phyloP scores from a whole-genome alignment of 1,140 invertebrate species.

The Calycopis cecrops region DNA sequence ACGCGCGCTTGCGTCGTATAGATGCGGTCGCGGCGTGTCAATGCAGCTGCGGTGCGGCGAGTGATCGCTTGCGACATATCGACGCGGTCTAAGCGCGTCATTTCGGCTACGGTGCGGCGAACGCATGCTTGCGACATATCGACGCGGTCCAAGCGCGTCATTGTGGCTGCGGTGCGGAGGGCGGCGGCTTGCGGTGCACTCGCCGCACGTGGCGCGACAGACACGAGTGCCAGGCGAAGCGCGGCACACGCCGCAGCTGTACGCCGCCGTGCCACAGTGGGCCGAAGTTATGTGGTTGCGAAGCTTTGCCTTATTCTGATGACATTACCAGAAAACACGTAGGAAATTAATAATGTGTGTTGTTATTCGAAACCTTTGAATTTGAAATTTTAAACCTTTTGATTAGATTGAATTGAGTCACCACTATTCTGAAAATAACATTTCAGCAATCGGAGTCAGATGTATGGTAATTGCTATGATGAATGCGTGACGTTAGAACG shows the following conservation, averaged over 20 bases:
- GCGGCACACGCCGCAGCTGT: slow-evolving; percentile 36
- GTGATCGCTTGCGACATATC: too few species aligned
- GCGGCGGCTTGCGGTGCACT: slow-evolving; percentile 24
- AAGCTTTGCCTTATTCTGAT: slow-evolving; percentile 49
- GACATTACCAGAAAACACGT: not conserved
- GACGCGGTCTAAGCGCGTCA: slow-evolving; percentile 26
- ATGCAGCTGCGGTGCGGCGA: too few species aligned
- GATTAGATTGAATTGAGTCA: too few species aligned
- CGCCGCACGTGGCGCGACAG: slow-evolving; percentile 44
- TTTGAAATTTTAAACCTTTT: too few species aligned
- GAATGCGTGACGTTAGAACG: too few species aligned
- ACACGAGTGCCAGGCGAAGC: slow-evolving; percentile 56
- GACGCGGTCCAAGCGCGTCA: not conserved
- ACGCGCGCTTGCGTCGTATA: too few species aligned
- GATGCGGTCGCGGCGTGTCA: too few species aligned
- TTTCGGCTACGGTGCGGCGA: slow-evolving; percentile 21
- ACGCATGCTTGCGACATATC: slow-evolving; percentile 20
- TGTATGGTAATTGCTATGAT: too few species aligned
- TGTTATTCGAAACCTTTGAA: too few species aligned
- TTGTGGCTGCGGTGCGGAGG: not conserved
- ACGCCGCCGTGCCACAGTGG: slow-evolving; percentile 37
- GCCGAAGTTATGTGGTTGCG: slow-evolving; percentile 39
- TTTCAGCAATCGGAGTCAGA: too few species aligned
- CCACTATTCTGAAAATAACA: too few species aligned
- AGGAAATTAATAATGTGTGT: too few species aligned